A percentile compares a stretch with the other conserved stretches of the same genome.
Conservation (phyloP, 2,113 vertebrate genomes). For the Pipra filicauda region DNA sequence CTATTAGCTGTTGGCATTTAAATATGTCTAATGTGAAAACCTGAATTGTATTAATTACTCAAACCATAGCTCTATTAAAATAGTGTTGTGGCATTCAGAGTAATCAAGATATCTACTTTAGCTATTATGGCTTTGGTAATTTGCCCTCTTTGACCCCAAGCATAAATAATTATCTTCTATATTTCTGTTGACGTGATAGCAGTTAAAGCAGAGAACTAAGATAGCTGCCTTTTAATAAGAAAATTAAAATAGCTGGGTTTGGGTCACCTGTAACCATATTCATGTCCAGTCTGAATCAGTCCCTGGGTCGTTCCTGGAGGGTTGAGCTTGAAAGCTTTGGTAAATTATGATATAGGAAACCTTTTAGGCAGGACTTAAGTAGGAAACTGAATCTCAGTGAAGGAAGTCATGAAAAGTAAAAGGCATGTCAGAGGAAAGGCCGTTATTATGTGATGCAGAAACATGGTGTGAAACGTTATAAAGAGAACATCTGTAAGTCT, state of each 20-base stretch:
- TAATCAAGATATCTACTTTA: background rate
- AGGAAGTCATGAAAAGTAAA: constrained; percentile 57
- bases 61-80: background rate
- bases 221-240: background rate
- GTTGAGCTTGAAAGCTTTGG: constrained; percentile 5
- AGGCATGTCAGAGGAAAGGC: background rate
- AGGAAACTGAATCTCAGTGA: constrained; percentile 46
- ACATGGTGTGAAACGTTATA: constrained; percentile 25
- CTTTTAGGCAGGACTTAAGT: constrained; percentile 16
- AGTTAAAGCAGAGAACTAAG: background rate
- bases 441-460: background rate
- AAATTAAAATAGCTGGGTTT: background rate
- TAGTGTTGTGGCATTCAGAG: background rate
- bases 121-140: background rate
- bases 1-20: background rate
- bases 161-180: background rate
- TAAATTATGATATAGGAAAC: constrained; percentile 33
- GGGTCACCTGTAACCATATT: background rate
- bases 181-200: background rate
- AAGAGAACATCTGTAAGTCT: constrained; percentile 58
- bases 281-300: background rate
- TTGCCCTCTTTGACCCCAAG: background rate
- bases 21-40: background rate
- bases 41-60: background rate
- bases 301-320: background rate